Evolutionary conservation across 2,888 invertebrate genomes (phyloP).

Genomic region (Tridacna crocea): DNA sequence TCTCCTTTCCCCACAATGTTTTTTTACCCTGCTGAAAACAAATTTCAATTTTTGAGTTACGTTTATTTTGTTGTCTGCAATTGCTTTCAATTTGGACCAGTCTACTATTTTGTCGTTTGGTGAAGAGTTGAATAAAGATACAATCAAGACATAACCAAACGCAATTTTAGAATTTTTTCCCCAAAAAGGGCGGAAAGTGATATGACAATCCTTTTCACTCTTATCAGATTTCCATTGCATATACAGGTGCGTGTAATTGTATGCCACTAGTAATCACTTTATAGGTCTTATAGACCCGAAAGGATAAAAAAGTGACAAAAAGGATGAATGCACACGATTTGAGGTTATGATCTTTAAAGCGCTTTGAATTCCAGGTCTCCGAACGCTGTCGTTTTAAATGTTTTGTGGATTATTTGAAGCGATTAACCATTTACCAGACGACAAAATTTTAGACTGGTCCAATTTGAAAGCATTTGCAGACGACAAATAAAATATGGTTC

Average conservation of each 20-base stretch:
- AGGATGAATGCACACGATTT: neutral
- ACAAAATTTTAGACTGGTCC: no score
- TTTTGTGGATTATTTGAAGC: neutral
- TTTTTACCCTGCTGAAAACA: no score
- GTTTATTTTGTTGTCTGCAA: no score
- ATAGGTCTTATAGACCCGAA: neutral
- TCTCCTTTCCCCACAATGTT: neutral
- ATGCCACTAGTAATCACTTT: slow-evolving; percentile 1
- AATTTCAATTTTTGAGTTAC: no score
- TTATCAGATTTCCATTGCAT: neutral
- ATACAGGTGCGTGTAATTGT: slow-evolving; percentile 12
- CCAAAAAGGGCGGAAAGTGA: neutral
- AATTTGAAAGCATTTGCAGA: no score
- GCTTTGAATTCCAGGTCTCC: neutral
- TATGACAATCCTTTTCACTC: slow-evolving; percentile 4
- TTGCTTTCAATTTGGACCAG: no score
- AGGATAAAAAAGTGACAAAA: slow-evolving; percentile 11
- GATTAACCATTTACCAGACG: no score
- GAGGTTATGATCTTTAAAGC: neutral
- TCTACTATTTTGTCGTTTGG: no score
- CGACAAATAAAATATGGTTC: no score
- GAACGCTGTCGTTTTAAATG: neutral
- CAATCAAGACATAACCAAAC: neutral
- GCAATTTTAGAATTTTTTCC: neutral
- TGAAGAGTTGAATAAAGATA: neutral